These are phyloP conservation scores for Diarsia brunnea DNA, from an alignment of 2,888 invertebrate genomes.

Conservation along the genomic window DNA sequence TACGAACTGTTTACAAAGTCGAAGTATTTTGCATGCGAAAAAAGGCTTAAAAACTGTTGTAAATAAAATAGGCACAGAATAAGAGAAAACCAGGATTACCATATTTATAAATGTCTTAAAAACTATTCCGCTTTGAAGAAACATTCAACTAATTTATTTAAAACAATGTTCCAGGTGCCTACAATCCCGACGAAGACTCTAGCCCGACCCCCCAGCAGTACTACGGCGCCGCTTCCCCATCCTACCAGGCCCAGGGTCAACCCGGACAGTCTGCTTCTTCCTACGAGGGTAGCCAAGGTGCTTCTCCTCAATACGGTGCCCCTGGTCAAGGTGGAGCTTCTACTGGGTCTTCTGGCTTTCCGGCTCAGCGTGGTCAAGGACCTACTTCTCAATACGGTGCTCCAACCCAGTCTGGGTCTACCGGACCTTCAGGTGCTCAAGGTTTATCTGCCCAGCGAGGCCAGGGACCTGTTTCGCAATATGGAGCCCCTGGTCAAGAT, in stretches of 20 bases:
- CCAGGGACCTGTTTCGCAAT: slow-evolving; percentile 30
- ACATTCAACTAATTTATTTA: neutral
- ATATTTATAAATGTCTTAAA: neutral
- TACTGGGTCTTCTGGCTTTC: slow-evolving; percentile 31
- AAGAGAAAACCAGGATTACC: neutral
- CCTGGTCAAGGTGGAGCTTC: slow-evolving; percentile 22
- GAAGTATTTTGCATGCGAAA: too few relatives aligned
- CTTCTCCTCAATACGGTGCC: slow-evolving; percentile 37
- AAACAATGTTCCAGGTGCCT: slow-evolving; percentile 80
- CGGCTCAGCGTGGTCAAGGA: slow-evolving; percentile 30
- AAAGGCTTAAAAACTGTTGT: neutral
- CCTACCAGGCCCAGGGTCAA: slow-evolving; percentile 55
- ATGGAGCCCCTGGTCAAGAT: slow-evolving; percentile 9
- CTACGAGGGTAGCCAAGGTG: slow-evolving; percentile 10
- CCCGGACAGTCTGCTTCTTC: slow-evolving; percentile 34
- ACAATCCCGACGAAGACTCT: slow-evolving; percentile 83
- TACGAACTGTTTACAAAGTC: neutral
- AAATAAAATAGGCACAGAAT: neutral
- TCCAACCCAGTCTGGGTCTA: slow-evolving; percentile 16
- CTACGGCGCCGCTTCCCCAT: slow-evolving; percentile 57
- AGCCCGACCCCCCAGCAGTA: slow-evolving; percentile 68
- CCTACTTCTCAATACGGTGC: slow-evolving; percentile 41
- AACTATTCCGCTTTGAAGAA: neutral
- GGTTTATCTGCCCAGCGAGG: slow-evolving; percentile 12
- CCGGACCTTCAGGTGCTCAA: neutral